Percentiles rank a stretch among this genome's conserved stretches.
phyloP scores from a whole-genome alignment of 1,140 invertebrate species.

The Globodera rostochiensis region DNA sequence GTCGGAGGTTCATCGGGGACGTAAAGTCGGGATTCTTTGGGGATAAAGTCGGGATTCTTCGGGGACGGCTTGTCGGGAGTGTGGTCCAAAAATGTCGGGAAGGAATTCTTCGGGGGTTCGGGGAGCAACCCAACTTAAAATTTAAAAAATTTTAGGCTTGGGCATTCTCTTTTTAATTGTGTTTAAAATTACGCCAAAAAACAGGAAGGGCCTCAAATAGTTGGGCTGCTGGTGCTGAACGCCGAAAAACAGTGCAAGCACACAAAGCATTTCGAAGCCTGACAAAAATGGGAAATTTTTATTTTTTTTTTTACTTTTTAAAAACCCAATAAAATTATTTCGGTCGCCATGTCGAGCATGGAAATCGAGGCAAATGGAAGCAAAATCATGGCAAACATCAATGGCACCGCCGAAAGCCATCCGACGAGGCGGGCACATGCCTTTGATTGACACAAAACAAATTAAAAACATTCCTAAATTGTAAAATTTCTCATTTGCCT shows the following conservation, averaged over 20 bases:
- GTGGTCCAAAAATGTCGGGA: no score
- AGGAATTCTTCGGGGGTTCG: no score
- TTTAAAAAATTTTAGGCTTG: slow-evolving; percentile 9
- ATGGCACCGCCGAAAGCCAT: not conserved
- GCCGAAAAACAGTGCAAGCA: slow-evolving; percentile 42
- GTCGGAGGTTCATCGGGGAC: not conserved
- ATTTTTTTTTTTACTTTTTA: not conserved
- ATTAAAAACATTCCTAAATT: no score
- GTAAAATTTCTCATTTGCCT: no score
- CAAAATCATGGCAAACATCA: slow-evolving; percentile 13
- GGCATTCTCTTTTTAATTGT: not conserved
- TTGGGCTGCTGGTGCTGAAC: slow-evolving; percentile 30
- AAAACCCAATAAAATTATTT: slow-evolving; percentile 21
- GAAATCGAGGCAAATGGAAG: not conserved
- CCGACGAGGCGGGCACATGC: not conserved
- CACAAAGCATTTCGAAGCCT: slow-evolving; percentile 28
- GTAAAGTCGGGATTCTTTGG: no score
- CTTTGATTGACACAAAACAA: not conserved
- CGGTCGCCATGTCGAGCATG: slow-evolving; percentile 12
- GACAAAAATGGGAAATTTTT: not conserved
- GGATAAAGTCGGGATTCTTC: no score
- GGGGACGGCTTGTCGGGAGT: not conserved
- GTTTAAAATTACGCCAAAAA: slow-evolving; percentile 31
- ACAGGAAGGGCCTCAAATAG: slow-evolving; percentile 37
- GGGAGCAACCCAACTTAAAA: not conserved